phyloP scores from a whole-genome alignment of 2,113 vertebrate species.

The Nicator chloris region DNA sequence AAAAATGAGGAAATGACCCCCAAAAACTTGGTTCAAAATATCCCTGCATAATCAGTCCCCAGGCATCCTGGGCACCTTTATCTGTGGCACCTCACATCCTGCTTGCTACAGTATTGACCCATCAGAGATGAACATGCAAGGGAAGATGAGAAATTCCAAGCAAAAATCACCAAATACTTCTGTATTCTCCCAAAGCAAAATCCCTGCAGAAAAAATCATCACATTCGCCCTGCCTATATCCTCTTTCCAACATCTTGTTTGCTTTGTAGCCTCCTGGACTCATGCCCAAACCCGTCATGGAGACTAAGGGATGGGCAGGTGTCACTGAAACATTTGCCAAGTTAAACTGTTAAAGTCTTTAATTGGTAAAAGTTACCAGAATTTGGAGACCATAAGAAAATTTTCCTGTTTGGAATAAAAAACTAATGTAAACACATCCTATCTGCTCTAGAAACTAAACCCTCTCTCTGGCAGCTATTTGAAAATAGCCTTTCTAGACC shows the following conservation, averaged over 20 bases:
- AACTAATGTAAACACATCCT: not conserved
- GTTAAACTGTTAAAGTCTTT: not conserved
- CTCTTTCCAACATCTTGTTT: not conserved
- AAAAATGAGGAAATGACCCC: not conserved
- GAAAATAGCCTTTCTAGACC: not conserved
- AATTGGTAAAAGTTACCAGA: not conserved
- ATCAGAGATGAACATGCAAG: not conserved
- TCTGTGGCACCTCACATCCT: rapidly evolving
- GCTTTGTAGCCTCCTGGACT: not conserved
- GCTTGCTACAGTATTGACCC: not conserved
- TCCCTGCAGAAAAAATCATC: not conserved
- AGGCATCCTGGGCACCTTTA: not conserved
- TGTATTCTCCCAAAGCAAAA: not conserved
- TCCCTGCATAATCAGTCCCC: not conserved
- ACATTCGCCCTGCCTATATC: not conserved
- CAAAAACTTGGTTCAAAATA: not conserved
- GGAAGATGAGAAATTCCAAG: not conserved
- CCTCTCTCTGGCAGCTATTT: not conserved
- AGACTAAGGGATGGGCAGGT: not conserved
- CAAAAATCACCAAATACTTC: not conserved
- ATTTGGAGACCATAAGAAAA: not conserved
- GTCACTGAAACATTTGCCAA: not conserved
- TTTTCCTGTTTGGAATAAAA: not conserved
- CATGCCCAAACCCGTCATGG: not conserved
- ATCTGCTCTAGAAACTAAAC: not conserved